Conservation (phyloP, 2,797 vertebrate species). For the Syndactyla subalaris region DNA sequence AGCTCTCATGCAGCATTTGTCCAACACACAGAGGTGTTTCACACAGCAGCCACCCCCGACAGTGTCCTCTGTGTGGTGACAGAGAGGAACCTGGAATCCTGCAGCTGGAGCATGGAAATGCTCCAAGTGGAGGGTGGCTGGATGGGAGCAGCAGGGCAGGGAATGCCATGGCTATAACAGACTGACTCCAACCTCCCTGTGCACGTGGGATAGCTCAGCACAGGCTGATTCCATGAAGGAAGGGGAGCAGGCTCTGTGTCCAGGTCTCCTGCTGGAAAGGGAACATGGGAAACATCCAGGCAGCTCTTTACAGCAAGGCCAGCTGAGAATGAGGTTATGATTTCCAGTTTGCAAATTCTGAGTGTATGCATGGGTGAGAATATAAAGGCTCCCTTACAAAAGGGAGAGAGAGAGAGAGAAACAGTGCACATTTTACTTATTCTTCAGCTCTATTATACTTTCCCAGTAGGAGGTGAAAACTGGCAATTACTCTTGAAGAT, state of each 20-base stretch:
- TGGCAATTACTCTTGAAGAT: slow-evolving; percentile 60
- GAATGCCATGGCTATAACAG: neutral
- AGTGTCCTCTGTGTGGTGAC: neutral
- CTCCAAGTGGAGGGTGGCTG: neutral
- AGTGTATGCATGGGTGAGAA: neutral
- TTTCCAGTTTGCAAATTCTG: slow-evolving; percentile 40
- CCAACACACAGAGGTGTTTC: neutral
- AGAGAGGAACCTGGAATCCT: neutral
- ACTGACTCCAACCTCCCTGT: neutral
- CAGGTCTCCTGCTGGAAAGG: neutral
- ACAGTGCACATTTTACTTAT: slow-evolving; percentile 17
- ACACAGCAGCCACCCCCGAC: neutral
- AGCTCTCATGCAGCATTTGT: neutral
- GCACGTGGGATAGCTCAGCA: neutral
- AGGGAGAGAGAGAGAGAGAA: neutral
- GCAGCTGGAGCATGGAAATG: neutral
- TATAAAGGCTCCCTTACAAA: slow-evolving; percentile 21
- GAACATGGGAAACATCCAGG: neutral
- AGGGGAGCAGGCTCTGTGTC: neutral
- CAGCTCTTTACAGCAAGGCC: neutral
- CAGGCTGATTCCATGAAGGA: neutral
- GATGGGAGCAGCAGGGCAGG: neutral
- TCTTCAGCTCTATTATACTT: slow-evolving; percentile 50
- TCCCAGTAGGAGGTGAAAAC: slow-evolving; percentile 38
- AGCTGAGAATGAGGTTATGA: neutral